Evolutionary conservation across 2,888 invertebrate genomes (phyloP).

Genomic region (Tryphoninae sp.): DNA sequence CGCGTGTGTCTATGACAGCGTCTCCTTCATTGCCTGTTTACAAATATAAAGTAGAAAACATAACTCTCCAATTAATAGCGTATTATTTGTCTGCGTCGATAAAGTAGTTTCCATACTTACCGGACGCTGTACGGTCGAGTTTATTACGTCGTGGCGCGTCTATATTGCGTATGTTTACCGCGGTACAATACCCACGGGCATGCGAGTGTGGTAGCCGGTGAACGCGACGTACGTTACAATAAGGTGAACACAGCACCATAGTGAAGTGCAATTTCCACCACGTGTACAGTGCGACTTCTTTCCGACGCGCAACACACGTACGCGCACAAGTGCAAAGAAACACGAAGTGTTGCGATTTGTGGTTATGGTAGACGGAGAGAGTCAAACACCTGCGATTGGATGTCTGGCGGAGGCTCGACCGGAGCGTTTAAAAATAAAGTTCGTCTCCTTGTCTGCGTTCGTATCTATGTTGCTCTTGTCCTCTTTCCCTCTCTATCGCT

Average conservation of each 20-base stretch:
- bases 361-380: conserved; percentile 22
- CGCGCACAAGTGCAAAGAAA: not conserved
- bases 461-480: conserved; percentile 36
- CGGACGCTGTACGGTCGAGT: not conserved
- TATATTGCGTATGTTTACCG: too few species aligned
- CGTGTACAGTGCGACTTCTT: conserved; percentile 33
- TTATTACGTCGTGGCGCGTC: conserved; percentile 10
- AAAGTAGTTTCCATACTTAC: conserved; percentile 32
- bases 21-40: not conserved
- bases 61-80: conserved; percentile 14
- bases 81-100: conserved; percentile 50
- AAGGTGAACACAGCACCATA: not conserved
- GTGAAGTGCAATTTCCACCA: conserved; percentile 46
- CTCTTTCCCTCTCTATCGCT: conserved; percentile 24
- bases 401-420: conserved; percentile 70
- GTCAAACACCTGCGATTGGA: conserved; percentile 69
- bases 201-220: too few species aligned
- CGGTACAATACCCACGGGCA: too few species aligned
- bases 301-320: too few species aligned
- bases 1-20: too few species aligned
- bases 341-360: conserved; percentile 15
- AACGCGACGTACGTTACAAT: not conserved
- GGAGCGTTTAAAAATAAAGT: conserved; percentile 74
- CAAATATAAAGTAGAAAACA: conserved; percentile 6
- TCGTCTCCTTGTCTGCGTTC: conserved; percentile 56